phyloP scores from a whole-genome alignment of 1,140 invertebrate genomes.

The Drosophila mauritiana region DNA sequence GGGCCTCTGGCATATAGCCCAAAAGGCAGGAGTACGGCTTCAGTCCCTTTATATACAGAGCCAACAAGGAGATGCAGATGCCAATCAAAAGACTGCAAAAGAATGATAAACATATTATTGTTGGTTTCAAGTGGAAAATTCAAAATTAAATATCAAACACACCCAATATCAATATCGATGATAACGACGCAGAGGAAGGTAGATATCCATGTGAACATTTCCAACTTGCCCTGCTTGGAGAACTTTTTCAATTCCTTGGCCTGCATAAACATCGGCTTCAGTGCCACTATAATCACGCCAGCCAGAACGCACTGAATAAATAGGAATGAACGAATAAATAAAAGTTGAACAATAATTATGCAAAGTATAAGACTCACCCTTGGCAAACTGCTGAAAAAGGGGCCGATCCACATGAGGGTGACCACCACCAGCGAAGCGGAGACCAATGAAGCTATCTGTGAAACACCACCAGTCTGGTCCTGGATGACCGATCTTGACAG shows the following conservation, averaged over 20 bases:
- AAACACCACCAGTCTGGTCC: slow-evolving; percentile 90
- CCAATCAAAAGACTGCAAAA: slow-evolving; percentile 70
- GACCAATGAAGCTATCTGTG: slow-evolving; percentile 91
- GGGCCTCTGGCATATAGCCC: slow-evolving; percentile 70
- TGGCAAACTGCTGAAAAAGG: slow-evolving; percentile 92
- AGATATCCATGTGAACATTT: slow-evolving; percentile 93
- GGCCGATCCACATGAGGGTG: slow-evolving; percentile 93
- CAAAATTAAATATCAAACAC: neutral
- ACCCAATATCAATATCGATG: slow-evolving; percentile 92
- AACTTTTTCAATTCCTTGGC: slow-evolving; percentile 89
- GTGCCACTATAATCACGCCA: slow-evolving; percentile 94
- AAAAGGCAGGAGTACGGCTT: slow-evolving; percentile 72
- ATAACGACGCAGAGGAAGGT: slow-evolving; percentile 92
- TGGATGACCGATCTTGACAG: slow-evolving; percentile 93
- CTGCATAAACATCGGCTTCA: slow-evolving; percentile 96
- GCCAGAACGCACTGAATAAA: slow-evolving; percentile 88
- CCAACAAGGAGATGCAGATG: slow-evolving; percentile 66
- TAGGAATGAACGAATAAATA: neutral
- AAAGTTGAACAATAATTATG: neutral
- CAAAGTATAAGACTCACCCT: slow-evolving; percentile 85
- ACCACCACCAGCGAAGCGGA: slow-evolving; percentile 89
- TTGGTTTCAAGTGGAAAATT: neutral
- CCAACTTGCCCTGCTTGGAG: slow-evolving; percentile 91
- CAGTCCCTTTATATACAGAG: slow-evolving; percentile 79
- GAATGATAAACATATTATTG: neutral